Percentiles rank a stretch among this genome's conserved stretches.
Conservation (phyloP, 2,797 vertebrate species). For the Heterohyrax brucei region DNA sequence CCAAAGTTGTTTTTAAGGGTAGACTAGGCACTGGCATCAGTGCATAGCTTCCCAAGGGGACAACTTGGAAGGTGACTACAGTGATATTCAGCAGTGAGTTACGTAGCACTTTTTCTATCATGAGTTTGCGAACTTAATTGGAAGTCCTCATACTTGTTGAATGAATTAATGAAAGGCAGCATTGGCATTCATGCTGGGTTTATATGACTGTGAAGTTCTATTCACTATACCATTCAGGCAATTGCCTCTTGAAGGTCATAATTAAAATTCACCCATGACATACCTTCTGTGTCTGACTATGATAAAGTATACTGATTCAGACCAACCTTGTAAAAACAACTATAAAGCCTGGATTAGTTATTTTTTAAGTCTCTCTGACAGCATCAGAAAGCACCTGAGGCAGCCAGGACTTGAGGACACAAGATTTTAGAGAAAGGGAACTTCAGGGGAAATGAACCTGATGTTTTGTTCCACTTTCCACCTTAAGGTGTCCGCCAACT, state of each 20-base stretch:
- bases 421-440: neutral
- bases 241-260: neutral
- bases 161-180: neutral
- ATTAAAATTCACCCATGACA: constrained; percentile 35
- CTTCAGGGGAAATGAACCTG: neutral
- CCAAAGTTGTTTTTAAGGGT: too few relatives aligned
- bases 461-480: neutral
- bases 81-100: too few relatives aligned
- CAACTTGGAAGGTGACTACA: too few relatives aligned
- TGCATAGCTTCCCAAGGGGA: too few relatives aligned
- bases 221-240: neutral
- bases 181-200: neutral
- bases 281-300: constrained; percentile 27
- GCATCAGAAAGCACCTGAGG: neutral
- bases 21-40: too few relatives aligned
- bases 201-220: neutral
- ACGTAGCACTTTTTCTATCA: too few relatives aligned
- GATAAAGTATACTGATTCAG: neutral
- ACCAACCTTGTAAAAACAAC: neutral
- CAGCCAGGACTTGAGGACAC: neutral
- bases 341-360: neutral
- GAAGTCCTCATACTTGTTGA: neutral
- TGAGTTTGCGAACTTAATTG: too few relatives aligned
- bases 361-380: neutral
- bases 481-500: neutral